Conservation (phyloP, 1,140 invertebrate genomes). For the Lasioglossum baleicum region DNA sequence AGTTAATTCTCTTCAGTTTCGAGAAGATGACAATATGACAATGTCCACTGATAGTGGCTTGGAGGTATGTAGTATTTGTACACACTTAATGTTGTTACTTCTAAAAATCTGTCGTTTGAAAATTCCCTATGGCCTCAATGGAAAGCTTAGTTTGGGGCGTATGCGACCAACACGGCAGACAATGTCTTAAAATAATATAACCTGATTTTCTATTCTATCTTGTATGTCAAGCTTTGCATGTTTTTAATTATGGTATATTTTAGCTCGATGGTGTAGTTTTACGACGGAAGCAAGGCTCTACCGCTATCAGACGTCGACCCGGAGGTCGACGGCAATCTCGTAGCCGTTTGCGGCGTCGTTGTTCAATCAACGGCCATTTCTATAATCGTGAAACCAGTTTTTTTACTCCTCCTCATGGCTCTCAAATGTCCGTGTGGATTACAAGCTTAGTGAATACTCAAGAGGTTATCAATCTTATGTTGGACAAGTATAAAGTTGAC, state of each 20-base stretch:
- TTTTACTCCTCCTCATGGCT: conserved; percentile 91
- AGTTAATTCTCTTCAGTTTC: conserved; percentile 75
- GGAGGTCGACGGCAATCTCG: conserved; percentile 84
- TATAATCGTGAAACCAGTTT: conserved; percentile 94
- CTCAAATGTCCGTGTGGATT: conserved; percentile 92
- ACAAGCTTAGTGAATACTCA: conserved; percentile 89
- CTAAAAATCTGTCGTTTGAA: neutral
- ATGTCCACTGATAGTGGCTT: conserved; percentile 79
- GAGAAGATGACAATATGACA: conserved; percentile 78
- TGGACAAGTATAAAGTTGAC: conserved; percentile 94
- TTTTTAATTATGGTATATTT: conserved; percentile 21
- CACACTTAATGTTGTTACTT: neutral
- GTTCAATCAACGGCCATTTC: conserved; percentile 93
- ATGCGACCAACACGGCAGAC: no score
- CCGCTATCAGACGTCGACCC: conserved; percentile 86
- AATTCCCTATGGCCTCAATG: no score
- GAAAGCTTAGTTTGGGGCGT: no score
- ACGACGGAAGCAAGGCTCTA: conserved; percentile 81
- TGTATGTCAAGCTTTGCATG: neutral
- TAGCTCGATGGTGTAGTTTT: conserved; percentile 76
- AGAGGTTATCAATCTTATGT: conserved; percentile 91
- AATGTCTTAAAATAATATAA: no score
- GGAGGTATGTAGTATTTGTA: conserved; percentile 65
- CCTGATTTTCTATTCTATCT: no score
- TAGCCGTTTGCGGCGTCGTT: conserved; percentile 86